Conservation (phyloP, 2,888 invertebrate species). For the Isotomurus palustris region DNA sequence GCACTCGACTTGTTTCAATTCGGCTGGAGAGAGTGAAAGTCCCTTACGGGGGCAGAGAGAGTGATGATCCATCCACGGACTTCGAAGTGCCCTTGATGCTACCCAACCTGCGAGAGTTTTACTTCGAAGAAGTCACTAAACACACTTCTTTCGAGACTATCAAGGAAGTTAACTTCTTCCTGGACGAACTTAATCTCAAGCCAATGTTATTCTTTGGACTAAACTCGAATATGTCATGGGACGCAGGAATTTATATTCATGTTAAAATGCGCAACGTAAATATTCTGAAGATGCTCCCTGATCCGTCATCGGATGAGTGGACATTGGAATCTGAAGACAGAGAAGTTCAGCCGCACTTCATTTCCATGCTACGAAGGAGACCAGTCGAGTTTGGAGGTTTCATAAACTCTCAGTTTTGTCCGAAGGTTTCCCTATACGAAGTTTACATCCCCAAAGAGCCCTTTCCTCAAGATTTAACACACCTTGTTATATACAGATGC, state of each 20-base stretch:
- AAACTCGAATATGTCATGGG: conserved; percentile 19
- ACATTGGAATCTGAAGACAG: not conserved
- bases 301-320: conserved; percentile 8
- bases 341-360: not conserved
- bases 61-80: conserved; percentile 25
- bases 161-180: conserved; percentile 26
- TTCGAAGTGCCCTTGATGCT: conserved; percentile 27
- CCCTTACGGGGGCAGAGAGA: conserved; percentile 23
- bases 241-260: conserved; percentile 13
- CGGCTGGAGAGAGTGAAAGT: conserved; percentile 25
- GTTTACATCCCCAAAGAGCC: conserved; percentile 24
- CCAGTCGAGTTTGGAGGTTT: conserved; percentile 27
- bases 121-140: conserved; percentile 19
- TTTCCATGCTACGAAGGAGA: conserved; percentile 25
- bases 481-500: conserved; percentile 25
- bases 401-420: conserved; percentile 19
- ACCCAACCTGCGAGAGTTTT: conserved; percentile 27
- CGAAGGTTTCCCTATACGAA: conserved; percentile 21
- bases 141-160: conserved; percentile 19
- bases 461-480: conserved; percentile 16
- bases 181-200: conserved; percentile 29
- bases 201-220: conserved; percentile 30
- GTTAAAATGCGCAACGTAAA: conserved; percentile 21
- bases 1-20: conserved; percentile 22
- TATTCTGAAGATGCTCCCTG: conserved; percentile 22